Evolutionary conservation across 2,888 invertebrate species (phyloP), one percentile per base, ranked within the genome.

Genomic region (Calephelis perditalis): DNA sequence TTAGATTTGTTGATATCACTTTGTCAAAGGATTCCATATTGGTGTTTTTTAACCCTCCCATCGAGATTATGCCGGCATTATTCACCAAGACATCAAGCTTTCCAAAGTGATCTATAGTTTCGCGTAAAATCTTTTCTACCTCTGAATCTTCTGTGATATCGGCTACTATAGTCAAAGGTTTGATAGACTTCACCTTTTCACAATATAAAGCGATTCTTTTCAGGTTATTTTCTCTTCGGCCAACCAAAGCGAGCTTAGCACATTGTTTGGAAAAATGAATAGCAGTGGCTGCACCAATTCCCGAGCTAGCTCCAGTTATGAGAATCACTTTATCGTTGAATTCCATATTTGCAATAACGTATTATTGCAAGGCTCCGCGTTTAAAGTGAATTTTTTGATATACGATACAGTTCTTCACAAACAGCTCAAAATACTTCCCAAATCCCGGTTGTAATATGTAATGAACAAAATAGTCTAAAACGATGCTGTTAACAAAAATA

Each of bases 1-100:
- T 92, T 45, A 97, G 93, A 80, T 99, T 99, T 8, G 95, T 93
- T 67, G 95, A 94, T 93, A 99, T 96, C 44, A 97, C 86, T 67
- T 93, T 92, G 80, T 99, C 99, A 77, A 94, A 98, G 63, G 95
- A 95, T 64, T 95, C 95, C 75, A 98, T 79, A 44, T 91, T 92
- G 0, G 96, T 95, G 65, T 92, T 94, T 77, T 98, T 97, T 68
- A 98, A 95, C 4, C 93, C 92, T 9, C 97, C 98, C 63, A 86
- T 87, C 65, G 93, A 94, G 26, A 97, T 80, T 37, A 95, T 92
- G 7, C 98, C 98, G 46, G 98, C 98, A 83, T 95, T 97, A 80
- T 98, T 97, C 3, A 97, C 86, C 65, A 97, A 82, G 58, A 97
- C 93, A 83, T 97, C 95, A 3, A 97, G 76, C 76, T 92, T 93